Evolutionary conservation across 2,888 invertebrate species (phyloP).

Genomic region (Drosophila basisetae): DNA sequence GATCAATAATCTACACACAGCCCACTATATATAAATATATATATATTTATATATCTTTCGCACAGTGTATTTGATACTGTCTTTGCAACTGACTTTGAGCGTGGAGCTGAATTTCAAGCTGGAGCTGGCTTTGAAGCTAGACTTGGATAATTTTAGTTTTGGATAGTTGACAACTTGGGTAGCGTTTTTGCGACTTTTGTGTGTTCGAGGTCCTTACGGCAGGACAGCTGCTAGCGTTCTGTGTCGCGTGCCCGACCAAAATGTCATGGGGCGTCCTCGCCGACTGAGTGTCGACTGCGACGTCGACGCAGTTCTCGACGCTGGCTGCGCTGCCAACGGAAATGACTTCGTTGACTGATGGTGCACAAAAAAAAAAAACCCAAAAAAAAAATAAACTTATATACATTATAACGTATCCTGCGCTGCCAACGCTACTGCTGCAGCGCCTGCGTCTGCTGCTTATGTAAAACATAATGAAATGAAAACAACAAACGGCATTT

Average conservation of each 20-base stretch:
- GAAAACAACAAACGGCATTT: slow-evolving; percentile 72
- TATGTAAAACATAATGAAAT: slow-evolving; percentile 73
- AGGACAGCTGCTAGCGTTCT: slow-evolving; percentile 88
- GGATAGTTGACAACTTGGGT: not conserved
- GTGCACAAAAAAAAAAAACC: slow-evolving; percentile 55
- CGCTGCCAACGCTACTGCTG: slow-evolving; percentile 27
- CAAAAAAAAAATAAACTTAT: slow-evolving; percentile 13
- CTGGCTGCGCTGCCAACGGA: slow-evolving; percentile 71
- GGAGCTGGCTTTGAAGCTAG: not conserved
- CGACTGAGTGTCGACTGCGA: slow-evolving; percentile 27
- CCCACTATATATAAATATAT: not conserved
- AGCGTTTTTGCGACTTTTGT: slow-evolving; percentile 16
- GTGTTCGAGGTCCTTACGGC: slow-evolving; percentile 86
- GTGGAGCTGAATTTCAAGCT: not conserved
- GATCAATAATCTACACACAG: not conserved
- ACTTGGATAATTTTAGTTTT: not conserved
- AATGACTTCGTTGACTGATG: slow-evolving; percentile 84
- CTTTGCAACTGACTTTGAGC: not conserved
- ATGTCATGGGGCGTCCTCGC: slow-evolving; percentile 86
- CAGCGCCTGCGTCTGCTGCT: slow-evolving; percentile 48
- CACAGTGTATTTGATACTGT: not conserved
- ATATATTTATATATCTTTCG: not conserved
- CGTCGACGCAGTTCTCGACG: slow-evolving; percentile 11
- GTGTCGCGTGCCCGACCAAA: slow-evolving; percentile 88
- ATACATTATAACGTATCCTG: slow-evolving; percentile 62